Conservation (phyloP, 2,797 vertebrate genomes). For the Arnoldichthys spilopterus region DNA sequence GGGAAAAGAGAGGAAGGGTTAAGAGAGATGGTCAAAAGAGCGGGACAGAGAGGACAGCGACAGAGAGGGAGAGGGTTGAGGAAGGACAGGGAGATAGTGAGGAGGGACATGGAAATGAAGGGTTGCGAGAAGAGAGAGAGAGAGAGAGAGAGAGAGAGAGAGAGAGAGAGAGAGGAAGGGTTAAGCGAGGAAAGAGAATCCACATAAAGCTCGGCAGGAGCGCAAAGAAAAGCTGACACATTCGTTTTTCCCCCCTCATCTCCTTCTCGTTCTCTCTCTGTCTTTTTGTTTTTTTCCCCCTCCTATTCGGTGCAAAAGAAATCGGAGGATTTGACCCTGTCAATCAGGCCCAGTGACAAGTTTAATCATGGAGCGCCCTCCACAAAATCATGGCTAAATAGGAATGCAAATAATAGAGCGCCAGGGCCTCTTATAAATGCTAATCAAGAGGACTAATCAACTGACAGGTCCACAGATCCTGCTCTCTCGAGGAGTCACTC, state of each 20-base stretch:
- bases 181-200: conserved; percentile 61
- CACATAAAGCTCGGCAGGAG: conserved; percentile 57
- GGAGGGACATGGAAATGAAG: not conserved
- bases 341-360: conserved; percentile 97
- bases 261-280: conserved; percentile 8
- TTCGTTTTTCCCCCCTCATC: conserved; percentile 68
- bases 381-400: conserved; percentile 98
- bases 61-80: not conserved
- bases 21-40: not conserved
- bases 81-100: not conserved
- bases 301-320: conserved; percentile 87
- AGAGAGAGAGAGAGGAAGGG: conserved; percentile 30
- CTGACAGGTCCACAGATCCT: conserved; percentile 95
- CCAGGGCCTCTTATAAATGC: conserved; percentile 98
- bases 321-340: conserved; percentile 99
- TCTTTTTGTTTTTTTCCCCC: conserved; percentile 46
- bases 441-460: conserved; percentile 99
- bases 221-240: conserved; percentile 90
- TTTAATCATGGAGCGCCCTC: conserved; percentile 99
- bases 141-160: not conserved
- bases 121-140: not conserved
- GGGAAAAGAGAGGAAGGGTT: not conserved
- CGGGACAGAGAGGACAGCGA: not conserved
- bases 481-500: conserved; percentile 90
- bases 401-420: conserved; percentile 99